Conservation (phyloP, 2,888 invertebrate genomes). For the Isotomurus palustris region DNA sequence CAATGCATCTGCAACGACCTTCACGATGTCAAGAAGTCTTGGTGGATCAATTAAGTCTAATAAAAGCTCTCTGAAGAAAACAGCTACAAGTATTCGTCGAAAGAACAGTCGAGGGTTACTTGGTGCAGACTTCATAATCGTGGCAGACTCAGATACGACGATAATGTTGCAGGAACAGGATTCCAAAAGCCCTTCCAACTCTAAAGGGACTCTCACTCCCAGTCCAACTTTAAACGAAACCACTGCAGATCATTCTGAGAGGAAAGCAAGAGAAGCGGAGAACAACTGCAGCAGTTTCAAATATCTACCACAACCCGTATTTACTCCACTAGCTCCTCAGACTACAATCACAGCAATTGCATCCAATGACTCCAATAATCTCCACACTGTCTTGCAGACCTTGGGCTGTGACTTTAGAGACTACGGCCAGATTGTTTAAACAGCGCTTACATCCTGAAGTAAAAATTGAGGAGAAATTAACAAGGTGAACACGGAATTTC, state of each 20-base stretch:
- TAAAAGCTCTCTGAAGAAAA: slow-evolving; percentile 24
- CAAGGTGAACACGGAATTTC: not conserved
- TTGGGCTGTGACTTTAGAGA: slow-evolving; percentile 29
- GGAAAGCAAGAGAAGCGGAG: no score
- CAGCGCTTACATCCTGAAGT: no score
- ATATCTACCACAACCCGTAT: no score
- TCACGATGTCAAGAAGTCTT: not conserved
- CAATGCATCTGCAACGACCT: slow-evolving; percentile 23
- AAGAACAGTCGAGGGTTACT: slow-evolving; percentile 23
- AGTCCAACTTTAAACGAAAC: slow-evolving; percentile 8
- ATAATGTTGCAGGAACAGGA: slow-evolving; percentile 27
- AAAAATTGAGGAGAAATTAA: no score
- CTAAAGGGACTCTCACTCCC: slow-evolving; percentile 14
- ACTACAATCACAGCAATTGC: no score
- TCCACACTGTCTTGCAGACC: slow-evolving; percentile 27
- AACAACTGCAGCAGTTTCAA: no score
- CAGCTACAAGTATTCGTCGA: slow-evolving; percentile 10
- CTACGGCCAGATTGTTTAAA: slow-evolving; percentile 35
- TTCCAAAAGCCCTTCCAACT: slow-evolving; percentile 18
- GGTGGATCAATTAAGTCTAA: slow-evolving; percentile 17
- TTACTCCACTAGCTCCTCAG: no score
- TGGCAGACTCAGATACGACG: slow-evolving; percentile 30
- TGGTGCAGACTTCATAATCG: slow-evolving; percentile 26
- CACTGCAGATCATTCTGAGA: not conserved
- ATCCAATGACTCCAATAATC: no score